These are phyloP conservation scores for Saguinus imperator DNA, from an alignment of 2,113 vertebrate species.

Conservation along the genomic window DNA sequence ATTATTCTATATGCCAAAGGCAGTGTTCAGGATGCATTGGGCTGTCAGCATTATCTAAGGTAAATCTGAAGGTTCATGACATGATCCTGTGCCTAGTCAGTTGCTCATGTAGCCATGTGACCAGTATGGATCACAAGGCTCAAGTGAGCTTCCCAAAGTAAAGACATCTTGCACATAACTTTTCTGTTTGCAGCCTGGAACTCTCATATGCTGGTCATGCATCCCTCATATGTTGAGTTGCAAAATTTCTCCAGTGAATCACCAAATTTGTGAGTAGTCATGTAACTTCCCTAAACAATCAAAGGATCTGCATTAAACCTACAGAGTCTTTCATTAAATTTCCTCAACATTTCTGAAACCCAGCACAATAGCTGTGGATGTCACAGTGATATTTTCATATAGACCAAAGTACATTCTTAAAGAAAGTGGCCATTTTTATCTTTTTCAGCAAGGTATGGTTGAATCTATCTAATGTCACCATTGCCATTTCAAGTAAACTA, in stretches of 20 bases:
- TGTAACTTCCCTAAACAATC: background rate
- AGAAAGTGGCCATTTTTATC: background rate
- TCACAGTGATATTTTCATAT: background rate
- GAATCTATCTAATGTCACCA: background rate
- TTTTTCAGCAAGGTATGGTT: background rate
- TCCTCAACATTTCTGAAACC: no score
- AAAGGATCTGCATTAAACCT: background rate
- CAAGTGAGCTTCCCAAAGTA: background rate
- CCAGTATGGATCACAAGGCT: no score
- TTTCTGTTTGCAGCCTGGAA: background rate
- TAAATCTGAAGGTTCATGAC: background rate
- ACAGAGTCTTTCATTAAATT: background rate
- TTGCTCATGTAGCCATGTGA: no score
- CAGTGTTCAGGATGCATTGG: background rate
- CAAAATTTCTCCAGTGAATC: background rate
- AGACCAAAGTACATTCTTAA: background rate
- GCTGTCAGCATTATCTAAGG: background rate
- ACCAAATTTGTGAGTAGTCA: background rate
- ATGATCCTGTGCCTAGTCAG: background rate
- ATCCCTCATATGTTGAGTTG: background rate
- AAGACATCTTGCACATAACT: background rate
- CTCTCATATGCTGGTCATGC: background rate
- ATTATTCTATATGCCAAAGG: background rate
- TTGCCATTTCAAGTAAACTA: no score
- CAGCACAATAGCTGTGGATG: background rate